phyloP scores from a whole-genome alignment of 2,113 vertebrate species.

The Aspidoscelis tigris region DNA sequence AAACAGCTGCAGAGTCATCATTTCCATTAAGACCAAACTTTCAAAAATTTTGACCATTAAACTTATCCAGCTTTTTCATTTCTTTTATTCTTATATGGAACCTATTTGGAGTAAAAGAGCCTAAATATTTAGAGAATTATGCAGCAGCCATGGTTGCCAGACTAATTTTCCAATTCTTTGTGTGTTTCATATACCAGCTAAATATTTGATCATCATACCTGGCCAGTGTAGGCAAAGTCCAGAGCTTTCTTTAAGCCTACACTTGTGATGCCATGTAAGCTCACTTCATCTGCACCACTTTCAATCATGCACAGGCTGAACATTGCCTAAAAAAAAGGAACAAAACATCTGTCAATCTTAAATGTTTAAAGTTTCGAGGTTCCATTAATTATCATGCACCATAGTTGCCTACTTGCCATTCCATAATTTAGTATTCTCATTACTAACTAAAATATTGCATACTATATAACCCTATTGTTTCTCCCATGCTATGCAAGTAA shows the following conservation, averaged over 20 bases:
- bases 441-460: too few relatives aligned
- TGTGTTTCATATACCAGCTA: not conserved
- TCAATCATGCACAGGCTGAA: constrained; percentile 99
- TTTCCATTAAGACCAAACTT: not conserved
- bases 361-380: not conserved
- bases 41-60: not conserved
- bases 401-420: not conserved
- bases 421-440: not conserved
- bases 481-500: too few relatives aligned
- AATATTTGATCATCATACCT: constrained; percentile 78
- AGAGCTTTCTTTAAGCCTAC: constrained; percentile 93
- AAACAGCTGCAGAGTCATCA: not conserved
- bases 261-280: constrained; percentile 92
- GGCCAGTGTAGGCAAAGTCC: constrained; percentile 97
- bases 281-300: constrained; percentile 96
- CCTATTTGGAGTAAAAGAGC: not conserved
- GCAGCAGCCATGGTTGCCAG: not conserved
- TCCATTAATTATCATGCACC: not conserved
- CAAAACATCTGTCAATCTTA: constrained; percentile 27
- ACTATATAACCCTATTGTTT: too few relatives aligned
- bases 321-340: constrained; percentile 85
- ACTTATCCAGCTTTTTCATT: not conserved
- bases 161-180: constrained; percentile 16
- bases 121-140: not conserved
- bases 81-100: not conserved